A percentile compares a stretch with the other conserved stretches of the same genome.
Evolutionary conservation across 2,888 invertebrate genomes (phyloP).

Genomic region (Microplitis manilae): DNA sequence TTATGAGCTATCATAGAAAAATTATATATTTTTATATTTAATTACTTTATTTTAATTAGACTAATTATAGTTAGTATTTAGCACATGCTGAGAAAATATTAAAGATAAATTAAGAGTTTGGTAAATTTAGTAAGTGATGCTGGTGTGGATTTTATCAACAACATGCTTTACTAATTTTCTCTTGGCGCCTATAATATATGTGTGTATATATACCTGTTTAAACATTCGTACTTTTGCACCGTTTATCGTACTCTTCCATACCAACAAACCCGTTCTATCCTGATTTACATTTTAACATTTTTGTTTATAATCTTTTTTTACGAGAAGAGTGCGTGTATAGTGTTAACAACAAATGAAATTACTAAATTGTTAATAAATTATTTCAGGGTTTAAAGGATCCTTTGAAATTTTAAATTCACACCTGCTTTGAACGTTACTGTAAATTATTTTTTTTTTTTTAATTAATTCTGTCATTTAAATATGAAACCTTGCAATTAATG

Average conservation of each 20-base stretch:
- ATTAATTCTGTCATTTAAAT: too few species aligned
- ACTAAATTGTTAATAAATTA: too few species aligned
- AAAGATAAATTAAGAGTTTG: slow-evolving; percentile 9
- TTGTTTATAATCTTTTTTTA: not conserved
- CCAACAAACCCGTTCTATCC: slow-evolving; percentile 47
- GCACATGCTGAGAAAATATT: not conserved
- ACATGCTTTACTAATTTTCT: slow-evolving; percentile 60
- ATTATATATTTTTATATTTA: not conserved
- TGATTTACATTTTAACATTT: slow-evolving; percentile 45
- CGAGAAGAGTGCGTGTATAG: not conserved
- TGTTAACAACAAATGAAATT: not conserved
- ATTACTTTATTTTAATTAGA: not conserved
- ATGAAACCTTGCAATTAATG: too few species aligned
- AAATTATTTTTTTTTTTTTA: too few species aligned
- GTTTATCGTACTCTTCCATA: slow-evolving; percentile 50
- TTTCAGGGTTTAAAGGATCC: too few species aligned
- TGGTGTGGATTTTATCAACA: slow-evolving; percentile 58
- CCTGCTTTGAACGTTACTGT: too few species aligned
- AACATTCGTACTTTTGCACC: slow-evolving; percentile 40
- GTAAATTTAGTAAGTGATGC: slow-evolving; percentile 49
- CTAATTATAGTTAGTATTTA: not conserved
- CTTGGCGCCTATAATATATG: slow-evolving; percentile 49
- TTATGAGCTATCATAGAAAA: not conserved
- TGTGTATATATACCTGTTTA: slow-evolving; percentile 48
- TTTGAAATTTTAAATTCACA: too few species aligned